A percentile compares a stretch with the other conserved stretches of the same genome.
Evolutionary conservation across 2,888 invertebrate species (phyloP).

Genomic region (Craniophora ligustri): DNA sequence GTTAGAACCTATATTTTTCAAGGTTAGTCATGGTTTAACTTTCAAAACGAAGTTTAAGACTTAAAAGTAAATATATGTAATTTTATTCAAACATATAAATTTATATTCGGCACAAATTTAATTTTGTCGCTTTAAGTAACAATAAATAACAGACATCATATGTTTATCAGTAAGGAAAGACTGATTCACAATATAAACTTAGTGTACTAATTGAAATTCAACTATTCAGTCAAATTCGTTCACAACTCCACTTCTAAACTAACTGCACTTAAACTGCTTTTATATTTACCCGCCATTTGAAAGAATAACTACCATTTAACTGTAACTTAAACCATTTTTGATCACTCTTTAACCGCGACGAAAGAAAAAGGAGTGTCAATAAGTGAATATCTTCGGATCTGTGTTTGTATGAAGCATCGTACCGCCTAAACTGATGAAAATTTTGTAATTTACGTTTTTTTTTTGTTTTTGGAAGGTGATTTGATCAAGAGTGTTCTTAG

Average conservation of each 20-base stretch:
- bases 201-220: constrained; percentile 50
- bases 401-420: no score
- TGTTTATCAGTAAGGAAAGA: constrained; percentile 25
- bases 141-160: constrained; percentile 34
- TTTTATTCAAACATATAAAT: constrained; percentile 17
- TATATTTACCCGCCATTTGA: constrained; percentile 24
- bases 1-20: no score
- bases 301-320: constrained; percentile 12
- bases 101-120: constrained; percentile 12
- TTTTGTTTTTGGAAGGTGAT: no score
- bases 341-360: constrained; percentile 5
- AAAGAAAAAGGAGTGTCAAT: no score
- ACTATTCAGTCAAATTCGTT: constrained; percentile 57
- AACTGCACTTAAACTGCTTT: constrained; percentile 18
- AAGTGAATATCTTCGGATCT: no score
- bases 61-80: constrained; percentile 13
- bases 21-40: no score
- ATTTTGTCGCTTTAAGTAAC: constrained; percentile 20
- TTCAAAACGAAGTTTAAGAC: constrained; percentile 25
- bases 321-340: constrained; percentile 7
- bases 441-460: no score
- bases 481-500: no score
- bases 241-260: constrained; percentile 20
- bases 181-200: constrained; percentile 26
- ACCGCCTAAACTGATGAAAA: no score